Conservation (phyloP, 2,113 vertebrate species). For the Callipepla squamata region DNA sequence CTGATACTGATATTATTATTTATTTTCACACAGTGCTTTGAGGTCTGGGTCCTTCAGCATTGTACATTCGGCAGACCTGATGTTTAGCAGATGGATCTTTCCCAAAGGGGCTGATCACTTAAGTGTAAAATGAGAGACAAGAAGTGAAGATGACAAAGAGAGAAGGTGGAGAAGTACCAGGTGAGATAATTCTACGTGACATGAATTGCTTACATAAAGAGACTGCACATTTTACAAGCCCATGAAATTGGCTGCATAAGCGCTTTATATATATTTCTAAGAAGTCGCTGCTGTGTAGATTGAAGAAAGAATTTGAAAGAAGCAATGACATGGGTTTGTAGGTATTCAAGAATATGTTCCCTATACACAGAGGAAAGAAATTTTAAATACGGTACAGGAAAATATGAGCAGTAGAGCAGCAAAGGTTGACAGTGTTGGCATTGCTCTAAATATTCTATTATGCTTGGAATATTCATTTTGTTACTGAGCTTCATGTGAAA, state of each 20-base stretch:
- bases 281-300: not conserved
- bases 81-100: constrained; percentile 26
- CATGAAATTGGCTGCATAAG: not conserved
- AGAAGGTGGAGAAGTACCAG: not conserved
- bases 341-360: constrained; percentile 31
- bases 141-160: not conserved
- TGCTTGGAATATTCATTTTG: constrained; percentile 24
- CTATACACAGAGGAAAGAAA: constrained; percentile 9
- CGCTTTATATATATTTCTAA: not conserved
- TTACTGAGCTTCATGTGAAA: not conserved
- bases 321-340: constrained; percentile 24
- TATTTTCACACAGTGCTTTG: not conserved
- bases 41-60: not conserved
- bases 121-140: constrained; percentile 24
- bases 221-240: not conserved
- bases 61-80: not conserved
- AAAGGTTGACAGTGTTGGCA: constrained; percentile 24
- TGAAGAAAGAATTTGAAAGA: not conserved
- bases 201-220: not conserved
- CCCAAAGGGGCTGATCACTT: constrained; percentile 3
- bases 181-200: constrained; percentile 1
- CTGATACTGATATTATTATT: constrained; percentile 18
- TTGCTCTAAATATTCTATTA: constrained; percentile 27
- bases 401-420: not conserved
- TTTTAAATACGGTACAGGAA: not conserved